These are phyloP conservation scores for Perodicticus potto DNA, from an alignment of 2,797 vertebrate species.

Conservation along the genomic window DNA sequence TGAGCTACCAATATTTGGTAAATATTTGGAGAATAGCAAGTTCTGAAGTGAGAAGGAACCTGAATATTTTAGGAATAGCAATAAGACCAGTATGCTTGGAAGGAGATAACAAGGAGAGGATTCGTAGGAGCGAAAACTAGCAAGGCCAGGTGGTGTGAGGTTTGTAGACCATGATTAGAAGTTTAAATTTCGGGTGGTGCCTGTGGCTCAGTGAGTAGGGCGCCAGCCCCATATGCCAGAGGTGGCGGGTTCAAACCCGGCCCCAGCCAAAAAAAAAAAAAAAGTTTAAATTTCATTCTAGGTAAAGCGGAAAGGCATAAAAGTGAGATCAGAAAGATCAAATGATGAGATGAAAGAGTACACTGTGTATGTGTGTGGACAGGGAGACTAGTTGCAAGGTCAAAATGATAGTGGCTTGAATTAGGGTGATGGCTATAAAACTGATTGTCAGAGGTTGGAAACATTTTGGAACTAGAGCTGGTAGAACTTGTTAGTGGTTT, in stretches of 20 bases:
- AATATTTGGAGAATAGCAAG: not conserved
- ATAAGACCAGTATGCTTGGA: not conserved
- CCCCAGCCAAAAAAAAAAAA: too few relatives aligned
- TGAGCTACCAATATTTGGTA: not conserved
- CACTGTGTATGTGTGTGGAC: not conserved
- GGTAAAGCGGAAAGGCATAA: not conserved
- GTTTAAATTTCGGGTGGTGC: slow-evolving; percentile 20
- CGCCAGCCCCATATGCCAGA: too few relatives aligned
- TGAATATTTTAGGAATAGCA: not conserved
- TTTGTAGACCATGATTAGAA: not conserved
- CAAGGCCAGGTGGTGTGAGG: not conserved
- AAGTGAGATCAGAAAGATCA: not conserved
- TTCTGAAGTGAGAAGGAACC: not conserved
- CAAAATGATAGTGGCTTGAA: not conserved
- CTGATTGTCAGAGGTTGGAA: not conserved
- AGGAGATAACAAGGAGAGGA: not conserved
- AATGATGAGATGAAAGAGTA: not conserved
- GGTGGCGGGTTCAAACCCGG: too few relatives aligned
- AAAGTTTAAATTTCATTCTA: slow-evolving; percentile 19
- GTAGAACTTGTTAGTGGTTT: not conserved
- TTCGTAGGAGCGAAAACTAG: not conserved
- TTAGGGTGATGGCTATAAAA: not conserved
- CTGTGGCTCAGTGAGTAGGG: too few relatives aligned
- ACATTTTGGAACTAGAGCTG: not conserved
- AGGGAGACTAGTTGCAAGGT: not conserved